These are phyloP conservation scores for Orthosia incerta DNA, from an alignment of 2,888 invertebrate genomes.

Conservation along the genomic window DNA sequence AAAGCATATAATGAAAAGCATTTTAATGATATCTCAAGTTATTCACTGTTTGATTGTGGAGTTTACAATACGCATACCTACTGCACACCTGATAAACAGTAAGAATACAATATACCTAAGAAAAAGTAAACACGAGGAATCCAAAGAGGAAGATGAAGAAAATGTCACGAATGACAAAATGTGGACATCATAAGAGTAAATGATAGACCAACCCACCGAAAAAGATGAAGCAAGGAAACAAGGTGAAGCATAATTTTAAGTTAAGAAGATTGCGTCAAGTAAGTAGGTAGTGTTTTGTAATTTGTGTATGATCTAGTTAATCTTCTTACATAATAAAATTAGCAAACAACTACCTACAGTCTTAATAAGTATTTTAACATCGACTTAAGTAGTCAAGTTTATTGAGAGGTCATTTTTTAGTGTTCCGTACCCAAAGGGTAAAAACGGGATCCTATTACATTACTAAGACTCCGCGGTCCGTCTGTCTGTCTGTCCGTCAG, in stretches of 20 bases:
- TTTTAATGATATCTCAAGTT: too few relatives aligned
- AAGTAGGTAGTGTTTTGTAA: conserved; percentile 48
- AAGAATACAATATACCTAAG: too few relatives aligned
- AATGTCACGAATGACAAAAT: conserved; percentile 11
- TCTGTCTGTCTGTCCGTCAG: too few relatives aligned
- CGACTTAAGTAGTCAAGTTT: conserved; percentile 11
- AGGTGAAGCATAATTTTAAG: conserved; percentile 10
- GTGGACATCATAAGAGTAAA: neutral
- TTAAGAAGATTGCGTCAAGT: conserved; percentile 41
- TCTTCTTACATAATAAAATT: conserved; percentile 41
- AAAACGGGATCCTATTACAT: too few relatives aligned
- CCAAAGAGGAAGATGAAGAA: neutral
- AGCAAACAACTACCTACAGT: conserved; percentile 36
- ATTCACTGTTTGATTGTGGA: neutral
- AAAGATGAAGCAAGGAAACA: conserved; percentile 1
- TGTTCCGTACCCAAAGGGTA: too few relatives aligned
- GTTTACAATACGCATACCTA: too few relatives aligned
- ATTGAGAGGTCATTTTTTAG: neutral
- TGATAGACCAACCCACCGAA: neutral
- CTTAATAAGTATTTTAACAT: conserved; percentile 17
- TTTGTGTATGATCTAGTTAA: conserved; percentile 51
- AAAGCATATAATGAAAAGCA: neutral
- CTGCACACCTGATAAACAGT: neutral
- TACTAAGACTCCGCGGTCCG: too few relatives aligned
- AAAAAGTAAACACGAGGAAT: neutral